Base-by-base conservation (phyloP, 53 echinoderm and acorn worm species). In the Glandiceps talaboti region DNA sequence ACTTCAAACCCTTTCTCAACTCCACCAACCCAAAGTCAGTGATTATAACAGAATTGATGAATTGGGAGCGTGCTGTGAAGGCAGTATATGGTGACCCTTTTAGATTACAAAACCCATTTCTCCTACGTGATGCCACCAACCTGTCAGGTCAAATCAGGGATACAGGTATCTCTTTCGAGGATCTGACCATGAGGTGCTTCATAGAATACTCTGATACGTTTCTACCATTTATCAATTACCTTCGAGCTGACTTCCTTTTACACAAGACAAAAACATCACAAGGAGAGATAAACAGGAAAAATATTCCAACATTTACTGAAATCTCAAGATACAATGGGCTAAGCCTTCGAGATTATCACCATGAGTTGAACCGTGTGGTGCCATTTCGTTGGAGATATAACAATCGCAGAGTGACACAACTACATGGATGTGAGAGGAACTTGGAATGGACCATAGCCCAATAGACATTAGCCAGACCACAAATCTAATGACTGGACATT, bases 31-130 rank as follows among this genome's bases (percentile, higher is more conserved):
- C 79, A 72, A 29, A 77, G 77, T 76, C 88, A 6, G 78, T 81
- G 29, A 28, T 88, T 10, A 27, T 84, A 10, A 88, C 84, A 0
- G 83, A 88, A 73, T 77, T 75, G 26, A 80, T 80, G 84, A 88
- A 84, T 28, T 88, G 88, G 88, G 73, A 45, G 64, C 6, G 64
- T 12, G 20, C 6, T 45, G 20, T 45, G 20, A 45, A 20, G 64
- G 64, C 64, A 6, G 20, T 45, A 20, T 6, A 45, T 6, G 6
- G 6, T 6, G 20, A 20, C 20, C 64, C 64, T 12, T 45, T 45
- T 45, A 6, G 64, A 45, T 12, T 20, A 12, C 6, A 20, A 12
- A 20, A 12, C 20, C 64, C 64, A 6, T 45, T 45, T 12, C 64
- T 45, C 20, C 20, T 45, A 45, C 6, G 20, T 20, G 64, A 6